These are phyloP conservation scores for Paramormyrops hopkinsi DNA, from an alignment of 2,797 vertebrate genomes.

Conservation along the genomic window DNA sequence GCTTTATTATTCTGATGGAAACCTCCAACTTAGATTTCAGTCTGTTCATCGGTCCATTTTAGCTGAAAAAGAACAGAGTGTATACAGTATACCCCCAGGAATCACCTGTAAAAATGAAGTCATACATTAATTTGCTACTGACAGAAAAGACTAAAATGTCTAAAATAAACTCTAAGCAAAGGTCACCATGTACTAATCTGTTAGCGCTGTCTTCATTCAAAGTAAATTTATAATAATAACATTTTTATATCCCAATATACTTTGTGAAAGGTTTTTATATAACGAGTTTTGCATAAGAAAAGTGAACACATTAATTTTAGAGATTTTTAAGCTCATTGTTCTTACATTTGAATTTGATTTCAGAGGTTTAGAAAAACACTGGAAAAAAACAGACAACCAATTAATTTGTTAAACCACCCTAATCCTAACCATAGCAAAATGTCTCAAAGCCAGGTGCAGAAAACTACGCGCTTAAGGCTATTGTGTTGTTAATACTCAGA, in stretches of 20 bases:
- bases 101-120: background rate
- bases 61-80: background rate
- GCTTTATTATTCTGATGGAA: background rate
- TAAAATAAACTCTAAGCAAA: background rate
- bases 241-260: background rate
- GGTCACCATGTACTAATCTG: background rate
- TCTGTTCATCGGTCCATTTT: background rate
- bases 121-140: background rate
- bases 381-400: constrained; percentile 4
- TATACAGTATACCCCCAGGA: background rate
- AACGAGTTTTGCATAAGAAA: constrained; percentile 7
- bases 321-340: constrained; percentile 4
- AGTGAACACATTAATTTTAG: background rate
- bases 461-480: background rate
- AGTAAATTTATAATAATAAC: background rate
- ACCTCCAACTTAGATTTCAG: background rate
- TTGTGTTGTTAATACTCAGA: background rate
- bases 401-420: constrained; percentile 8
- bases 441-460: constrained; percentile 6
- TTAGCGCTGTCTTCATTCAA: background rate
- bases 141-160: background rate
- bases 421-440: constrained; percentile 1
- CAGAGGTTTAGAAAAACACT: constrained; percentile 8
- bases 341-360: constrained; percentile 5
- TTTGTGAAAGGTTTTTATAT: background rate